Conservation (phyloP, 2,113 vertebrate genomes). For the Paramisgurnus dabryanus region DNA sequence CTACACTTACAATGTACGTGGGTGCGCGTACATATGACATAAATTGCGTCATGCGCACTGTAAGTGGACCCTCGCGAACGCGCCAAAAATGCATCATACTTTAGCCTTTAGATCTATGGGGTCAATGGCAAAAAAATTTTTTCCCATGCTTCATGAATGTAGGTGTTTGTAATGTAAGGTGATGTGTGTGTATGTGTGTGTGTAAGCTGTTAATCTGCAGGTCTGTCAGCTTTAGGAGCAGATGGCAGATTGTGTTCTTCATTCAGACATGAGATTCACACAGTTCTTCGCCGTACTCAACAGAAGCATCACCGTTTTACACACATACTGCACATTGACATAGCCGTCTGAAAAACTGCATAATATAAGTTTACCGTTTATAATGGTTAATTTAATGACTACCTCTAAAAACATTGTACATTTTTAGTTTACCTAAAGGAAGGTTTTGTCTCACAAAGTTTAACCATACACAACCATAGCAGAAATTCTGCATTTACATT, state of each 20-base stretch:
- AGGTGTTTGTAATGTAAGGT: conserved; percentile 26
- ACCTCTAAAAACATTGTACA: no score
- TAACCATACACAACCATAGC: no score
- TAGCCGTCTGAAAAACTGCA: not conserved
- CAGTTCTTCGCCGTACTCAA: not conserved
- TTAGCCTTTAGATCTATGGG: no score
- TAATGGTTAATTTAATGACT: not conserved
- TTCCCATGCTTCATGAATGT: not conserved
- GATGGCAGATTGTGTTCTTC: conserved; percentile 57
- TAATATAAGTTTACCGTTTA: not conserved
- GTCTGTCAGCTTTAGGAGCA: conserved; percentile 48
- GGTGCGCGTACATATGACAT: no score
- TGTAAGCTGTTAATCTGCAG: conserved; percentile 68
- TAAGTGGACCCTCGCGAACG: no score
- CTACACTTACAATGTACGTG: no score
- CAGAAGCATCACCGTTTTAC: not conserved
- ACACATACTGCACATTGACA: not conserved
- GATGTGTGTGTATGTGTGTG: conserved; percentile 28
- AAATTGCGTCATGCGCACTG: no score
- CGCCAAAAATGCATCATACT: no score
- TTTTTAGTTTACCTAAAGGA: no score
- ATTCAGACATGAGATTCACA: conserved; percentile 5
- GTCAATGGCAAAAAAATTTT: no score
- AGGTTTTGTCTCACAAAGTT: no score
- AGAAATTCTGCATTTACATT: no score